Percentiles rank a stretch among this genome's conserved stretches.
Evolutionary conservation across 2,113 vertebrate species (phyloP).

Genomic region (Dissostichus mawsoni): DNA sequence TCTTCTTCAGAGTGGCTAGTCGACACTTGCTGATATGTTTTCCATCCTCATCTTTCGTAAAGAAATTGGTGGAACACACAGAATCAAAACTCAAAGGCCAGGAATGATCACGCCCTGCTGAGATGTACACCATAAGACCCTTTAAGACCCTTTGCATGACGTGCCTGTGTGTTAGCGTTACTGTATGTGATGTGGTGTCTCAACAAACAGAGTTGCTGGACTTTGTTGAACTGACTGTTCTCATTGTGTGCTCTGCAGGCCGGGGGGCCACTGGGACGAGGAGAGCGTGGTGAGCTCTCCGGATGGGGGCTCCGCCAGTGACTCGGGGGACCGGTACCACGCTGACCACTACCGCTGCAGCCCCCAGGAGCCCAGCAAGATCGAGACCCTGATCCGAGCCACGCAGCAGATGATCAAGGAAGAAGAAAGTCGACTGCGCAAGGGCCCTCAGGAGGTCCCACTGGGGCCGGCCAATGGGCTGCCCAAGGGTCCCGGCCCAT

Average conservation of each 20-base stretch:
- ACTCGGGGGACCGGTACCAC: slow-evolving; percentile 92
- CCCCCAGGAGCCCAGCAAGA: slow-evolving; percentile 94
- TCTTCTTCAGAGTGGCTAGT: too few species aligned
- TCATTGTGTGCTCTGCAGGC: slow-evolving; percentile 82
- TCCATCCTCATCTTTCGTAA: too few species aligned
- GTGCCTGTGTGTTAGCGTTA: too few species aligned
- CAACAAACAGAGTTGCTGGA: too few species aligned
- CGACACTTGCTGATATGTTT: too few species aligned
- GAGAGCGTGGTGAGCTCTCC: slow-evolving; percentile 95
- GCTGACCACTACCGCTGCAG: slow-evolving; percentile 89
- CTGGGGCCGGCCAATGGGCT: slow-evolving; percentile 89
- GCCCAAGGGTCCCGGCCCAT: slow-evolving; percentile 87
- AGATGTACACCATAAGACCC: too few species aligned
- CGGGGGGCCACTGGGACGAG: slow-evolving; percentile 94
- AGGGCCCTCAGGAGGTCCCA: slow-evolving; percentile 79
- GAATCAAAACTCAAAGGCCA: too few species aligned
- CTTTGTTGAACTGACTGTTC: not conserved
- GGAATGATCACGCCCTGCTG: too few species aligned
- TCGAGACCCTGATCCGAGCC: slow-evolving; percentile 94
- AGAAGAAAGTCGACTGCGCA: slow-evolving; percentile 90
- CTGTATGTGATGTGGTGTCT: not conserved
- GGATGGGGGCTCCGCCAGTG: slow-evolving; percentile 94
- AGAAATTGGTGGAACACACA: too few species aligned
- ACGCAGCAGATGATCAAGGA: slow-evolving; percentile 99
- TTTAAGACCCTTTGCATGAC: too few species aligned